These are phyloP conservation scores for Lasiurus borealis DNA, from an alignment of 2,113 vertebrate genomes.

Conservation along the genomic window DNA sequence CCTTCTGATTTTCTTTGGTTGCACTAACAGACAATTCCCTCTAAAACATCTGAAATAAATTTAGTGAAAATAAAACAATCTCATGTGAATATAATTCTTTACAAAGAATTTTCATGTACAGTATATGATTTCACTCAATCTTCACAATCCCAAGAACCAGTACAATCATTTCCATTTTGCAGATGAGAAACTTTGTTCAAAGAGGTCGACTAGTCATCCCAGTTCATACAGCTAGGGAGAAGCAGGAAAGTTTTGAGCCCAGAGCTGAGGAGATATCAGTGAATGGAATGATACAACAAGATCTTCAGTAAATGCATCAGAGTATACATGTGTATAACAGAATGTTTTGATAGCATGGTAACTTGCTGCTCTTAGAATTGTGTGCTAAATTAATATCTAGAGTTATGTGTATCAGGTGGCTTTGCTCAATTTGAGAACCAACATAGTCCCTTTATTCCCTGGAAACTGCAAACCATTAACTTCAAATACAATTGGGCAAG, in stretches of 20 bases:
- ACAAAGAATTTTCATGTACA: neutral
- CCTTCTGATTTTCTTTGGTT: neutral
- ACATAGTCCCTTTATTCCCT: neutral
- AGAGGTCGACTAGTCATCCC: neutral
- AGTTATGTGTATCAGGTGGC: neutral
- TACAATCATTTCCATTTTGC: neutral
- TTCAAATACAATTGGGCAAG: conserved; percentile 4
- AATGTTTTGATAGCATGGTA: neutral
- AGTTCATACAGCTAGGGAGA: neutral
- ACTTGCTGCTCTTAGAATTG: neutral
- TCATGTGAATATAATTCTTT: neutral
- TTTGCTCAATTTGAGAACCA: conserved; percentile 16
- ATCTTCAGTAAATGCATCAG: neutral
- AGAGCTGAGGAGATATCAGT: neutral
- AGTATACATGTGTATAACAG: neutral
- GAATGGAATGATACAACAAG: neutral
- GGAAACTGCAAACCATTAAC: neutral
- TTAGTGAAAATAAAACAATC: neutral
- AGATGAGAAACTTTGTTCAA: neutral
- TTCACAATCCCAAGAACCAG: neutral
- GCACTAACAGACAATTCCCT: neutral
- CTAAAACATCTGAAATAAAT: neutral
- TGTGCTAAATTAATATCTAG: neutral
- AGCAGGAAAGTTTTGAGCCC: neutral
- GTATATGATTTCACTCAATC: neutral